phyloP scores from a whole-genome alignment of 2,888 invertebrate species.

The Drosophila acutilabella region DNA sequence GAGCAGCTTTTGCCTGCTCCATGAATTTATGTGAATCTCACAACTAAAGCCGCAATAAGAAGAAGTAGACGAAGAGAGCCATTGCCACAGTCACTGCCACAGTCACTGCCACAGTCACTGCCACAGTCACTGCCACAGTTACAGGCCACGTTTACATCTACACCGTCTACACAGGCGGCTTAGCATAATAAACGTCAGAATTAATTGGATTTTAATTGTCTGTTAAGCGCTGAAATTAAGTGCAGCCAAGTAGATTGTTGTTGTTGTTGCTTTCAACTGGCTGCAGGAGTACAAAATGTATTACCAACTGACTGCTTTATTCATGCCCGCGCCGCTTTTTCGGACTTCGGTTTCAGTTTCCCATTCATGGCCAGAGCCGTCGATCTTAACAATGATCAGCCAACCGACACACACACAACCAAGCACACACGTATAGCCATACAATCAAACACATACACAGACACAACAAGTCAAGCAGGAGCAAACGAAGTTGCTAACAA shows the following conservation, averaged over 20 bases:
- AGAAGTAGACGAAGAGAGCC: not conserved
- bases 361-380: conserved; percentile 67
- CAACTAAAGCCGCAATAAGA: conserved; percentile 2
- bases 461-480: conserved; percentile 1
- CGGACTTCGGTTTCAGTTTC: conserved; percentile 42
- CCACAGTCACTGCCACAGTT: conserved; percentile 18
- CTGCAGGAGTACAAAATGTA: conserved; percentile 62
- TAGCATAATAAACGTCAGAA: conserved; percentile 85
- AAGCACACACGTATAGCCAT: conserved; percentile 25
- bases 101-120: conserved; percentile 7
- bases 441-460: conserved; percentile 11
- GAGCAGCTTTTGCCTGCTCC: conserved; percentile 39
- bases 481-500: conserved; percentile 11
- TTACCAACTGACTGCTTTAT: conserved; percentile 77
- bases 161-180: conserved; percentile 73
- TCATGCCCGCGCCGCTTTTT: conserved; percentile 66
- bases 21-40: conserved; percentile 60
- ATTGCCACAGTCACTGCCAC: conserved; percentile 16
- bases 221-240: conserved; percentile 83
- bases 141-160: conserved; percentile 50
- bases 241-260: conserved; percentile 77
- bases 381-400: conserved; percentile 79
- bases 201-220: conserved; percentile 85
- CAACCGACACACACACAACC: conserved; percentile 61
- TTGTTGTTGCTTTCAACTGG: conserved; percentile 38